These are phyloP conservation scores for Perithous albicinctus DNA, from an alignment of 2,888 invertebrate genomes.

Conservation along the genomic window DNA sequence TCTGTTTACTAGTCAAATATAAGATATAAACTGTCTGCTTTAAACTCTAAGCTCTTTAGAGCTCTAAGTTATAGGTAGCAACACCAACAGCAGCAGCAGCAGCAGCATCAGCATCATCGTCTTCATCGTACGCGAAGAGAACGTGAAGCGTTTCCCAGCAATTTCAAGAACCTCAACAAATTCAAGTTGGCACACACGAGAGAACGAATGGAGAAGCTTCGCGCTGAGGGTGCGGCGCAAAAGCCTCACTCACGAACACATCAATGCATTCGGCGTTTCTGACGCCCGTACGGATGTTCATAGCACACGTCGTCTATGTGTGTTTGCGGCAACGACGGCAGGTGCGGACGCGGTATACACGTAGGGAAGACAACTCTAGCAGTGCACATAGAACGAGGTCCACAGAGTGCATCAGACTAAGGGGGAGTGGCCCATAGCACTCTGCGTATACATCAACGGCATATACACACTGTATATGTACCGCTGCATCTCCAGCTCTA, in stretches of 20 bases:
- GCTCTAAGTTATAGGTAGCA: not conserved
- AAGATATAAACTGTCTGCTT: not conserved
- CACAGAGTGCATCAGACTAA: slow-evolving; percentile 39
- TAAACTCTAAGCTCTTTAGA: not conserved
- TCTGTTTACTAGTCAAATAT: slow-evolving; percentile 32
- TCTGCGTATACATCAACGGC: slow-evolving; percentile 35
- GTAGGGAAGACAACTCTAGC: slow-evolving; percentile 15
- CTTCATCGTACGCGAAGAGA: not conserved
- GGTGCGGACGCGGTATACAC: slow-evolving; percentile 25
- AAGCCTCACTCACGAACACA: not conserved
- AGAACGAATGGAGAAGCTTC: slow-evolving; percentile 21
- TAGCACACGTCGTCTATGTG: not conserved
- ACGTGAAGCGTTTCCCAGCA: slow-evolving; percentile 5
- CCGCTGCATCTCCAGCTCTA: not conserved
- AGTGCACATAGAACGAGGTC: slow-evolving; percentile 7
- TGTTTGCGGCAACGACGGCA: not conserved
- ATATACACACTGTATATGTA: not conserved
- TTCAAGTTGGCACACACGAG: slow-evolving; percentile 11
- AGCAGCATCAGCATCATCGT: not conserved
- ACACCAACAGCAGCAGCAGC: not conserved
- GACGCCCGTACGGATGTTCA: slow-evolving; percentile 24
- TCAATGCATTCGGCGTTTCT: slow-evolving; percentile 28
- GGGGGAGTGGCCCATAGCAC: slow-evolving; percentile 30
- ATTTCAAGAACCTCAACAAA: slow-evolving; percentile 20
- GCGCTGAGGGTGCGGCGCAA: slow-evolving; percentile 19